Evolutionary conservation across 2,888 invertebrate species (phyloP).

Genomic region (Caenorhabditis imperialis): DNA sequence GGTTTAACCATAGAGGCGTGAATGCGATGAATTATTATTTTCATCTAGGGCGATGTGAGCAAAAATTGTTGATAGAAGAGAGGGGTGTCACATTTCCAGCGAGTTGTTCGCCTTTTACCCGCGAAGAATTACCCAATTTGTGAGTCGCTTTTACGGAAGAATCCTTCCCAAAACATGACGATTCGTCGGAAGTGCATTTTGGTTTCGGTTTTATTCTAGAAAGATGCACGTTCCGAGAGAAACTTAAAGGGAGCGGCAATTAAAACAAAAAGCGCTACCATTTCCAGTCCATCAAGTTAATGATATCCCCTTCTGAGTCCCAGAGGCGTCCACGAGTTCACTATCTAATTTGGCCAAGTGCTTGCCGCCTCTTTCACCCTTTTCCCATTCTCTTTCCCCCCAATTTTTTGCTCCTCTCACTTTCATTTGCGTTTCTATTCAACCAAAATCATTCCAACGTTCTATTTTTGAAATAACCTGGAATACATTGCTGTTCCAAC

Average conservation of each 20-base stretch:
- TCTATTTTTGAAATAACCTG: conserved; percentile 50
- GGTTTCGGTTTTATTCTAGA: conserved; percentile 1
- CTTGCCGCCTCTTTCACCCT: not conserved
- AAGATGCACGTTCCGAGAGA: conserved; percentile 4
- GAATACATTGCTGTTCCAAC: conserved; percentile 50
- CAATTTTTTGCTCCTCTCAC: not conserved
- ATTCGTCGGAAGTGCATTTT: conserved; percentile 4
- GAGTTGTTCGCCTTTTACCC: not conserved
- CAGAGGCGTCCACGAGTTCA: conserved; percentile 19
- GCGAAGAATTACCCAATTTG: conserved; percentile 13
- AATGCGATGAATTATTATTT: too few relatives aligned
- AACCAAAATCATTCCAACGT: not conserved
- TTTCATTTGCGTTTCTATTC: conserved; percentile 1
- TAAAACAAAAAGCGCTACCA: too few relatives aligned
- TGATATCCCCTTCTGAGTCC: conserved; percentile 14
- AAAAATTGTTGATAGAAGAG: not conserved
- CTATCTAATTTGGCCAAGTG: conserved; percentile 43
- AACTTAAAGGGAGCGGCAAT: too few relatives aligned
- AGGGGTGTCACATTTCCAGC: conserved; percentile 1
- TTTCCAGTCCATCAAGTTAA: conserved; percentile 20
- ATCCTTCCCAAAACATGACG: not conserved
- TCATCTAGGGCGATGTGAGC: too few relatives aligned
- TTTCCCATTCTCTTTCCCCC: not conserved
- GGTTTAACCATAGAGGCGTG: too few relatives aligned
- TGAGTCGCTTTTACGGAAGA: not conserved